These are phyloP conservation scores for Simalia tracyae DNA, from an alignment of 2,797 vertebrate genomes.

Conservation along the genomic window DNA sequence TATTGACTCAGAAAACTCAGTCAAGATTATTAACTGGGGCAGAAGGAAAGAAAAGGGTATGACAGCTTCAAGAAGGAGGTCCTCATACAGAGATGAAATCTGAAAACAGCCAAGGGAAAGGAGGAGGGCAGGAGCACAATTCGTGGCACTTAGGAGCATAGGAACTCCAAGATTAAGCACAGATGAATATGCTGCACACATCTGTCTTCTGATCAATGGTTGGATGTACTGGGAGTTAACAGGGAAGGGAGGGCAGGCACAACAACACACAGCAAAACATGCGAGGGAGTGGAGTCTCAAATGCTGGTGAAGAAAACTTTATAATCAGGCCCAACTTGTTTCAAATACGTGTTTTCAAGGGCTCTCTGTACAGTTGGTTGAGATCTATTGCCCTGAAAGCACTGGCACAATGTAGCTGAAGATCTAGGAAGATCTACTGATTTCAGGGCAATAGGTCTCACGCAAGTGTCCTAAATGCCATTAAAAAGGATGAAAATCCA, in stretches of 20 bases:
- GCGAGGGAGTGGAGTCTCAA: not conserved
- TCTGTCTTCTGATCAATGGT: not conserved
- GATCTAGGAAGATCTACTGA: not conserved
- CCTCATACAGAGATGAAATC: not conserved
- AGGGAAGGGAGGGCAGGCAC: not conserved
- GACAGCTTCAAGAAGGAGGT: not conserved
- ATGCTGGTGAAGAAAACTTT: not conserved
- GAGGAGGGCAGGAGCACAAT: not conserved
- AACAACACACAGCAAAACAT: not conserved
- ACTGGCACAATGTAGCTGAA: not conserved
- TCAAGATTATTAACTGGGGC: constrained; percentile 27
- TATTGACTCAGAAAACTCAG: constrained; percentile 28
- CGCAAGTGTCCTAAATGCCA: not conserved
- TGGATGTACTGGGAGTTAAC: not conserved
- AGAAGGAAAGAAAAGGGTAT: not conserved
- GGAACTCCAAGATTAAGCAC: not conserved
- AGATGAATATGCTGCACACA: not conserved
- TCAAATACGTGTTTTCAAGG: not conserved
- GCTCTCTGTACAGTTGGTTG: not conserved
- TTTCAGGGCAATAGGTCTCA: not conserved
- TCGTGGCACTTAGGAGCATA: not conserved
- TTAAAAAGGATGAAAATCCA: not conserved
- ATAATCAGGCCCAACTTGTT: not conserved
- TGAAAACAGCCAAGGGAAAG: not conserved
- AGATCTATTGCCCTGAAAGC: not conserved